Evolutionary conservation across 2,888 invertebrate species (phyloP).

Genomic region (Hydrotaea cyrtoneurina): DNA sequence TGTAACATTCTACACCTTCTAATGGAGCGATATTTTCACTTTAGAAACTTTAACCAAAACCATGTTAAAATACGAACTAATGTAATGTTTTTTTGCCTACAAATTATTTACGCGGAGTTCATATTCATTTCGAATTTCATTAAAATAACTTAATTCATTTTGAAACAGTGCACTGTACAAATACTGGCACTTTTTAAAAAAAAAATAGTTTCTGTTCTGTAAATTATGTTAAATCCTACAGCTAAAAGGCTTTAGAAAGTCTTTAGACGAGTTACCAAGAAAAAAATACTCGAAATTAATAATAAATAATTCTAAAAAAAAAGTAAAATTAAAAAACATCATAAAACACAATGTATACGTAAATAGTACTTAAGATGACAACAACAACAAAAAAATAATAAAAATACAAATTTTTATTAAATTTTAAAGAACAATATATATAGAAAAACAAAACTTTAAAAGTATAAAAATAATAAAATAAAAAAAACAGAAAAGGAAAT

Average conservation of each 20-base stretch:
- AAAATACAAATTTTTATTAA: constrained; percentile 65
- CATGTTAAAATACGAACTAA: no score
- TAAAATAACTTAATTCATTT: background rate
- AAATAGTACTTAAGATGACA: constrained; percentile 76
- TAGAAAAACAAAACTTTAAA: constrained; percentile 54
- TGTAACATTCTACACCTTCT: no score
- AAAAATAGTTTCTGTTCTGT: constrained; percentile 29
- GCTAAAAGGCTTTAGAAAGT: background rate
- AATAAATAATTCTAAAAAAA: background rate
- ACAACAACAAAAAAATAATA: constrained; percentile 54
- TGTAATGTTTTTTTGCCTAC: no score
- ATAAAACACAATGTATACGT: constrained; percentile 81
- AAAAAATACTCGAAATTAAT: constrained; percentile 12
- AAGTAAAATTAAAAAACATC: constrained; percentile 65
- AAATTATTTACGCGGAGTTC: no score
- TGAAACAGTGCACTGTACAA: constrained; percentile 21
- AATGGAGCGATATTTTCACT: no score
- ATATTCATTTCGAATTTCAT: background rate
- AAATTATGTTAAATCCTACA: constrained; percentile 24
- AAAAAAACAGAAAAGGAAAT: constrained; percentile 36
- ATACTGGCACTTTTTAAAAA: constrained; percentile 9
- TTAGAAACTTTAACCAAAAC: no score
- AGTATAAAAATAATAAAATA: constrained; percentile 50
- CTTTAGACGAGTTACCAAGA: constrained; percentile 17
- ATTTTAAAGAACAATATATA: constrained; percentile 42